Conservation (phyloP, 2,888 invertebrate genomes). For the Phaonia tiefii region DNA sequence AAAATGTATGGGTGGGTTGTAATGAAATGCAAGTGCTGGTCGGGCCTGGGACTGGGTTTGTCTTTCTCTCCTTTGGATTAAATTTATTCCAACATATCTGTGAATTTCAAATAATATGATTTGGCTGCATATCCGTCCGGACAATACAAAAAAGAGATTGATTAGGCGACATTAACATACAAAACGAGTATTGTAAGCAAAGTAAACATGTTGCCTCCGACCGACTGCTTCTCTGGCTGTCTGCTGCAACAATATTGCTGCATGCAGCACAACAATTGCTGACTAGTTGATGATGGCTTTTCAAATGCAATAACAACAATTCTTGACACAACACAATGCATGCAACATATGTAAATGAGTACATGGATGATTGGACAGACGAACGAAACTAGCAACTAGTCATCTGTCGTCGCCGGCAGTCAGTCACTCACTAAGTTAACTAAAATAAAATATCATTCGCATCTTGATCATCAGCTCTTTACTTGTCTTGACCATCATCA, state of each 20-base stretch:
- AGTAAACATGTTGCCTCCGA: conserved; percentile 54
- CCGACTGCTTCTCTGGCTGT: conserved; percentile 14
- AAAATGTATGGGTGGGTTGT: conserved; percentile 20
- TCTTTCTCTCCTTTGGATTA: conserved; percentile 8
- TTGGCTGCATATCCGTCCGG: conserved; percentile 32
- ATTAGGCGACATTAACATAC: conserved; percentile 67
- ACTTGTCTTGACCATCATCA: no score
- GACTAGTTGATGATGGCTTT: conserved; percentile 57
- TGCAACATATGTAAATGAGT: conserved; percentile 13
- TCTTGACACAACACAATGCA: conserved; percentile 63
- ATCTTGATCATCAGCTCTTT: conserved; percentile 21
- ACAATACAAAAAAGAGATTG: conserved; percentile 20
- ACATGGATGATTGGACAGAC: neutral
- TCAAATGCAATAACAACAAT: conserved; percentile 43
- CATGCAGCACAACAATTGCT: conserved; percentile 36
- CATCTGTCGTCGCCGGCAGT: conserved; percentile 9
- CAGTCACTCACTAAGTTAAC: conserved; percentile 3
- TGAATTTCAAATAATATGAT: conserved; percentile 65
- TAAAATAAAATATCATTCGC: conserved; percentile 10
- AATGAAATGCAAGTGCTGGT: conserved; percentile 1
- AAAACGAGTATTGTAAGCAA: conserved; percentile 56
- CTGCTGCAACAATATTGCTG: conserved; percentile 27
- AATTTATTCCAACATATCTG: conserved; percentile 65
- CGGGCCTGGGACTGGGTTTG: conserved; percentile 26
- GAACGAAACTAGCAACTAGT: neutral